Conservation (phyloP, 2,888 invertebrate species). For the Pocota personata region DNA sequence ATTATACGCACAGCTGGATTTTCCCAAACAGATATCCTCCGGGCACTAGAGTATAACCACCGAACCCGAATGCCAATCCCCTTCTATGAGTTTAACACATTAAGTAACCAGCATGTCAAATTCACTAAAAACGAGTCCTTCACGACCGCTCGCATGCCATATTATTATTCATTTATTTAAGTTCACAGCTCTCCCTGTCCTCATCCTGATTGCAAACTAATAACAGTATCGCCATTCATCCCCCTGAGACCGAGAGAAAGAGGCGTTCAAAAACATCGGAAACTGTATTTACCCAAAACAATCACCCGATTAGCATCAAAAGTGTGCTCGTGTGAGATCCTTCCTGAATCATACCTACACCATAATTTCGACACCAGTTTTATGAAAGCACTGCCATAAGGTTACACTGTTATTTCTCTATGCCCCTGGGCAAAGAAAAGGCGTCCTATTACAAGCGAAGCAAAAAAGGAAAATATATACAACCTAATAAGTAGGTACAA, state of each 20-base stretch:
- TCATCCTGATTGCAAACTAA: conserved; percentile 70
- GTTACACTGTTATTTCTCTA: conserved; percentile 70
- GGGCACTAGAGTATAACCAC: conserved; percentile 40
- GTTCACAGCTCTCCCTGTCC: not conserved
- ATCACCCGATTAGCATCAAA: conserved; percentile 73
- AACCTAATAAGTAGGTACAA: conserved; percentile 58
- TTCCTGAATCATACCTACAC: conserved; percentile 17
- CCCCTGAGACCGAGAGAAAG: conserved; percentile 26
- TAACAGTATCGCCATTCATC: conserved; percentile 72
- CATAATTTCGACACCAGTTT: conserved; percentile 59
- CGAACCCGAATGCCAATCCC: conserved; percentile 23
- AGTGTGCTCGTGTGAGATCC: conserved; percentile 69
- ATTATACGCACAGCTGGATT: conserved; percentile 67
- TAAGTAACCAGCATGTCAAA: conserved; percentile 73
- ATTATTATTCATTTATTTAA: conserved; percentile 64
- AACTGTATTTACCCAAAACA: conserved; percentile 74
- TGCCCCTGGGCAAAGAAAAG: conserved; percentile 46
- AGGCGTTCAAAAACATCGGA: conserved; percentile 69
- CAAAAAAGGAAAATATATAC: conserved; percentile 15
- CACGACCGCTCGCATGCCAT: conserved; percentile 45
- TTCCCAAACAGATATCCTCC: conserved; percentile 44
- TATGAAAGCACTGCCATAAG: conserved; percentile 59
- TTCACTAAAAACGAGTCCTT: conserved; percentile 50
- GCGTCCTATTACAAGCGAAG: conserved; percentile 63
- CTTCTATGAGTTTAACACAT: conserved; percentile 53